Evolutionary conservation across 2,113 vertebrate species (phyloP).

Genomic region (Cardinalis cardinalis): DNA sequence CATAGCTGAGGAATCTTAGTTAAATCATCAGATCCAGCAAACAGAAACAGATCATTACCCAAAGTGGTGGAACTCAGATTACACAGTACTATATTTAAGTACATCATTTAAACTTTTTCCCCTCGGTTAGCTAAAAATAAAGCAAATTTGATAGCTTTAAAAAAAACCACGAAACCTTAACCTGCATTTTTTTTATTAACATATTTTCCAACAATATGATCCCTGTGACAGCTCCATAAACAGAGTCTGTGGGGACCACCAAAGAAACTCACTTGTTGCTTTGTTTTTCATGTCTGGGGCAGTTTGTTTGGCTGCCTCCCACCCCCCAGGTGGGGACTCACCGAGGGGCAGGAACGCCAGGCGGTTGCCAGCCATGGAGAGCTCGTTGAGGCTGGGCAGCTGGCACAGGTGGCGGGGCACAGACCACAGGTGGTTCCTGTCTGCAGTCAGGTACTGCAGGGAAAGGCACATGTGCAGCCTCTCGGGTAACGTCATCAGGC

Average conservation of each 20-base stretch:
- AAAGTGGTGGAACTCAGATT: conserved; percentile 32
- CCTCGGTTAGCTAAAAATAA: conserved; percentile 52
- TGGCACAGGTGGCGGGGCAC: conserved; percentile 92
- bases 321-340: conserved; percentile 57
- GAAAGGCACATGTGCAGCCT: conserved; percentile 89
- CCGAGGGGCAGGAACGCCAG: conserved; percentile 88
- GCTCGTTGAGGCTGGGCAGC: conserved; percentile 92
- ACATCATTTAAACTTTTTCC: conserved; percentile 20
- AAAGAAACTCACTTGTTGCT: neutral
- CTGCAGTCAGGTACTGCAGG: conserved; percentile 90
- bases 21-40: conserved; percentile 18
- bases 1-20: neutral
- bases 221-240: neutral
- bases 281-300: neutral
- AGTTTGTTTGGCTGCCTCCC: neutral
- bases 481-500: conserved; percentile 84
- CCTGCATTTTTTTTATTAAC: neutral
- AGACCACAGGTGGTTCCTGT: conserved; percentile 85
- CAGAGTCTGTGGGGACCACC: neutral
- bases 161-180: neutral
- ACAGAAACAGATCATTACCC: conserved; percentile 34
- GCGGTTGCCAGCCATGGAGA: conserved; percentile 93
- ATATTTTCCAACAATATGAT: neutral
- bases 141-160: conserved; percentile 29
- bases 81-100: conserved; percentile 41